Conservation (phyloP, 2,888 invertebrate species). For the Aspidiotus rigidus region DNA sequence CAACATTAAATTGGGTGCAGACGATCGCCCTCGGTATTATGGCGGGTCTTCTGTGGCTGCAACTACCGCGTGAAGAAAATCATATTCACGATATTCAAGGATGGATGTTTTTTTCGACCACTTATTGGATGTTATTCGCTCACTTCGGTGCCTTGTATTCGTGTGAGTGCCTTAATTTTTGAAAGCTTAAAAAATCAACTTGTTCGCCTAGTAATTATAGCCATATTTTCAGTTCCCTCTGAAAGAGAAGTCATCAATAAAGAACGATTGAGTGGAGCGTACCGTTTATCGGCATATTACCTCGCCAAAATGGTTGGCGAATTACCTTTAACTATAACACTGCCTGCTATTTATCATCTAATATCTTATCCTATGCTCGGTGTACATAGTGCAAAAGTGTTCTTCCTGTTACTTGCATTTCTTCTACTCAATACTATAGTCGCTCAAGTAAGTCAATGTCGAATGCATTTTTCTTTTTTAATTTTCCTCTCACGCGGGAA, state of each 20-base stretch:
- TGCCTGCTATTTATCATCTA: conserved; percentile 65
- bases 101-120: conserved; percentile 75
- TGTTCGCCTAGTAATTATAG: neutral
- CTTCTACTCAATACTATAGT: conserved; percentile 62
- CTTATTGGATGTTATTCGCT: conserved; percentile 73
- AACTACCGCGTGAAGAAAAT: conserved; percentile 63
- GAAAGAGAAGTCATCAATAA: conserved; percentile 71
- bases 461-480: too few species aligned
- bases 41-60: conserved; percentile 69
- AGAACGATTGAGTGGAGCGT: conserved; percentile 67
- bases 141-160: conserved; percentile 68
- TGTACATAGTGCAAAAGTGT: conserved; percentile 55
- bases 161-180: conserved; percentile 50
- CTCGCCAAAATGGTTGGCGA: conserved; percentile 74
- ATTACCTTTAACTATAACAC: conserved; percentile 60
- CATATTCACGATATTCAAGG: conserved; percentile 68
- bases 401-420: conserved; percentile 59
- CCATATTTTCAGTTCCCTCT: conserved; percentile 56
- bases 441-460: conserved; percentile 51
- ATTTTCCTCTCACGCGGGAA: too few species aligned
- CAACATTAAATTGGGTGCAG: conserved; percentile 67
- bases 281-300: conserved; percentile 69
- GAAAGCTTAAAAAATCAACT: too few species aligned
- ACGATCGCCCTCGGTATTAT: conserved; percentile 61
- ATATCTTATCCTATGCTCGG: conserved; percentile 70